Conservation (phyloP, 2,888 invertebrate genomes). For the Rhorus exstirpatorius region DNA sequence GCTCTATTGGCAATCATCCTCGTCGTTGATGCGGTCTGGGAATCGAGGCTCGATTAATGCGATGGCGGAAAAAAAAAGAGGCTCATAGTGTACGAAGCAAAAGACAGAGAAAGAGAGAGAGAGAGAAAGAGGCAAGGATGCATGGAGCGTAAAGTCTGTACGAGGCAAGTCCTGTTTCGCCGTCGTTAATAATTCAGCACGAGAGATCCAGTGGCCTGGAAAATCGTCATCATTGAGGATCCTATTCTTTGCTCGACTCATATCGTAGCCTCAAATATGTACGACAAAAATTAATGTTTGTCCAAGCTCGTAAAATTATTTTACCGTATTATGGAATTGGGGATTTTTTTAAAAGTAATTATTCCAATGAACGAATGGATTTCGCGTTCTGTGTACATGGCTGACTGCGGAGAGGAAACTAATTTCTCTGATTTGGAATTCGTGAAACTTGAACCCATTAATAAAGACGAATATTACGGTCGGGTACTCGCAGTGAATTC, state of each 20-base stretch:
- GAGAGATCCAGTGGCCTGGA: conserved; percentile 50
- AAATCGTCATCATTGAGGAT: conserved; percentile 43
- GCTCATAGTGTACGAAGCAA: conserved; percentile 1
- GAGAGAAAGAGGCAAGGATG: conserved; percentile 1
- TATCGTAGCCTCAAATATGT: background rate
- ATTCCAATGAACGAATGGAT: no score
- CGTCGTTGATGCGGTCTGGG: conserved; percentile 46
- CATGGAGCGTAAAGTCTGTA: conserved; percentile 56
- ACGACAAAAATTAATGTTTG: background rate
- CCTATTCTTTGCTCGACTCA: background rate
- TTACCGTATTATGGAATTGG: no score
- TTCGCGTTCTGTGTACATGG: no score
- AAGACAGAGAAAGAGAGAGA: background rate
- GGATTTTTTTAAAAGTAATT: no score
- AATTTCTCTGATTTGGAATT: no score
- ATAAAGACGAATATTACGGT: no score
- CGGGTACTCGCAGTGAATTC: no score
- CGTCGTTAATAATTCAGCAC: conserved; percentile 28
- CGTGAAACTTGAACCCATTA: no score
- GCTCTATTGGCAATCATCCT: conserved; percentile 31
- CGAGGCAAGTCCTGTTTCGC: conserved; percentile 38
- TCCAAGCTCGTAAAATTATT: no score
- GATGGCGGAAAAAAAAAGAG: conserved; percentile 9
- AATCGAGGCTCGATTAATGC: conserved; percentile 31
- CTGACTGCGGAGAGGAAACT: no score